Percentiles rank a stretch among this genome's conserved stretches.
phyloP scores from a whole-genome alignment of 2,888 invertebrate genomes.

The Rhamnusium bicolor region DNA sequence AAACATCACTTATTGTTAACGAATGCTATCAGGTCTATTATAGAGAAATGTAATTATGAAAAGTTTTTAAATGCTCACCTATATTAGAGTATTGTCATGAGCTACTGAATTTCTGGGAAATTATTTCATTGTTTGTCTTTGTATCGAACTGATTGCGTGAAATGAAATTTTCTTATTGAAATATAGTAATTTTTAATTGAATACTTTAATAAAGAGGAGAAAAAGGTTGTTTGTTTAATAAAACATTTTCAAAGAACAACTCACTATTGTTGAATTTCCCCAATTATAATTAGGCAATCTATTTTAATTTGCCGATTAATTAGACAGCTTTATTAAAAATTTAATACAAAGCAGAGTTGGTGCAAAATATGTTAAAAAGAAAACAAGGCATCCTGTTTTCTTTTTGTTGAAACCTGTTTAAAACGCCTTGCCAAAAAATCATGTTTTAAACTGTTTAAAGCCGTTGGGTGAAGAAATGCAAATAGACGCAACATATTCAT shows the following conservation, averaged over 20 bases:
- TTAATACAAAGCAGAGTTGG: too few relatives aligned
- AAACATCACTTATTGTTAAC: conserved; percentile 64
- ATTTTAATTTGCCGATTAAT: too few relatives aligned
- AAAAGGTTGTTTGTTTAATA: neutral
- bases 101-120: conserved; percentile 43
- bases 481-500: too few relatives aligned
- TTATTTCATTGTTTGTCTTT: conserved; percentile 41
- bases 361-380: too few relatives aligned
- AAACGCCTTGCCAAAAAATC: too few relatives aligned
- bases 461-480: too few relatives aligned
- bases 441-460: too few relatives aligned
- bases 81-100: conserved; percentile 42
- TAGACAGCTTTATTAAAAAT: too few relatives aligned
- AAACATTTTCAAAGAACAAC: neutral
- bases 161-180: conserved; percentile 34
- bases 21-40: conserved; percentile 44
- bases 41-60: conserved; percentile 54
- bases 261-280: neutral
- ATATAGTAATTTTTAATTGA: conserved; percentile 43
- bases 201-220: neutral
- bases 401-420: too few relatives aligned
- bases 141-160: conserved; percentile 37
- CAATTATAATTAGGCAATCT: neutral
- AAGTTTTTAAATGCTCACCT: conserved; percentile 41
- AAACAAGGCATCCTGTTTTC: too few relatives aligned